phyloP scores from a whole-genome alignment of 1,140 invertebrate genomes.

The Procambarus virginalis region DNA sequence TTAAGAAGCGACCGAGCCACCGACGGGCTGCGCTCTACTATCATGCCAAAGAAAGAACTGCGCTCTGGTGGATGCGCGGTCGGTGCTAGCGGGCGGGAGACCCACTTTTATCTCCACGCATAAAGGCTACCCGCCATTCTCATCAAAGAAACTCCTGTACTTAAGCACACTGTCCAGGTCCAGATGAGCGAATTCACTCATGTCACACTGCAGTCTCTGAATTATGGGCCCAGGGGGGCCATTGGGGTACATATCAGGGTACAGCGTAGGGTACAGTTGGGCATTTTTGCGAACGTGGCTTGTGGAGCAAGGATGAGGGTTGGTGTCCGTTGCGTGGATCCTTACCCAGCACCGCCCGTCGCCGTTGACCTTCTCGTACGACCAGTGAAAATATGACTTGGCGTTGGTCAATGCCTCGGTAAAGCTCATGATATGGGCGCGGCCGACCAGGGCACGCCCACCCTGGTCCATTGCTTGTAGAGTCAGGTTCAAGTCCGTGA shows the following conservation, averaged over 20 bases:
- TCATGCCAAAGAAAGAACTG: background rate
- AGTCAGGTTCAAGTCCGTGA: background rate
- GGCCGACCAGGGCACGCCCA: background rate
- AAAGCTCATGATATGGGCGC: constrained; percentile 1
- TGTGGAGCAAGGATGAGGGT: constrained; percentile 19
- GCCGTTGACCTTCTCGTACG: background rate
- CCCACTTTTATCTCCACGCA: background rate
- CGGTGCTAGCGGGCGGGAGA: background rate
- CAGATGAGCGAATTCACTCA: constrained; percentile 1
- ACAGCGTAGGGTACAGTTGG: background rate
- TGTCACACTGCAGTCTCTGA: constrained; percentile 9
- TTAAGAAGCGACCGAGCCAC: background rate
- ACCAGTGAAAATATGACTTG: constrained; percentile 21
- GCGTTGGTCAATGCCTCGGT: background rate
- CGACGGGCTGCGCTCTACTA: background rate
- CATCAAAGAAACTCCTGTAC: background rate
- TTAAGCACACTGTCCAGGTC: background rate
- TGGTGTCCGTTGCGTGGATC: background rate
- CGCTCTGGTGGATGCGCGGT: background rate
- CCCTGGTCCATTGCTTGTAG: background rate
- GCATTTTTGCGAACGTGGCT: constrained; percentile 28
- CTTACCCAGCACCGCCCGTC: constrained; percentile 8
- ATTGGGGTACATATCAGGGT: background rate
- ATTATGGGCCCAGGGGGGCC: background rate
- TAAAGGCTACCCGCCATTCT: background rate